Percentiles rank a stretch among this genome's conserved stretches.
Evolutionary conservation across 2,888 invertebrate genomes (phyloP).

Genomic region (Euzophera pinguis): DNA sequence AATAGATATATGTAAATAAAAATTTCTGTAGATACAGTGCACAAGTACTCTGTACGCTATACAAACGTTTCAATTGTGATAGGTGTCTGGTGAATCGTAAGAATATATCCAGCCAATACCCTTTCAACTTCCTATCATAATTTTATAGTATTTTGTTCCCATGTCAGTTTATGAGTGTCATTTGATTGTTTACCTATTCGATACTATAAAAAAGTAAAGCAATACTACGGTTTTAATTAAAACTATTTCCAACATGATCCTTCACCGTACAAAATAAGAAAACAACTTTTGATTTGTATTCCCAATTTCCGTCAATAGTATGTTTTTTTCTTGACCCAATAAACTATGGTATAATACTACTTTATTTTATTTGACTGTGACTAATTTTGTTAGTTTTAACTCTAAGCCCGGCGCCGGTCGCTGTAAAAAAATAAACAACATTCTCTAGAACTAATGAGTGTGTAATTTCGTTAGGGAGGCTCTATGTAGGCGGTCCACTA

Average conservation of each 20-base stretch:
- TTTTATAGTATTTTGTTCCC: too few relatives aligned
- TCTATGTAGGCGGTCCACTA: conserved; percentile 62
- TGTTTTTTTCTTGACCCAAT: conserved; percentile 45
- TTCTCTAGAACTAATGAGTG: conserved; percentile 73
- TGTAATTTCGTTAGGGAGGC: conserved; percentile 69
- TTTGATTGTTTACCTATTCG: too few relatives aligned
- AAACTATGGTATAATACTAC: conserved; percentile 31
- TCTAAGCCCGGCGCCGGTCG: conserved; percentile 52
- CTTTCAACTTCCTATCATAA: too few relatives aligned
- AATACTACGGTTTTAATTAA: background rate
- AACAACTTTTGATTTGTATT: conserved; percentile 16
- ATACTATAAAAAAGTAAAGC: too few relatives aligned
- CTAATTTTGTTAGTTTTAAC: conserved; percentile 70
- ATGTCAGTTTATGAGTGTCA: too few relatives aligned
- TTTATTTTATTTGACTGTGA: conserved; percentile 56
- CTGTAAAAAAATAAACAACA: conserved; percentile 68
- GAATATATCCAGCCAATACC: too few relatives aligned
- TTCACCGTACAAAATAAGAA: background rate
- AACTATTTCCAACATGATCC: background rate
- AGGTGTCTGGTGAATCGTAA: too few relatives aligned
- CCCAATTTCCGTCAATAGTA: conserved; percentile 33
- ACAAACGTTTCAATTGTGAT: too few relatives aligned
- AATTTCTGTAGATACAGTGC: too few relatives aligned
- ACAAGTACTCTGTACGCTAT: too few relatives aligned
- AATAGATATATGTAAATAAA: too few relatives aligned